phyloP scores from a whole-genome alignment of 64 coral and sea anemone species.

The Cladopsammia gracilis region DNA sequence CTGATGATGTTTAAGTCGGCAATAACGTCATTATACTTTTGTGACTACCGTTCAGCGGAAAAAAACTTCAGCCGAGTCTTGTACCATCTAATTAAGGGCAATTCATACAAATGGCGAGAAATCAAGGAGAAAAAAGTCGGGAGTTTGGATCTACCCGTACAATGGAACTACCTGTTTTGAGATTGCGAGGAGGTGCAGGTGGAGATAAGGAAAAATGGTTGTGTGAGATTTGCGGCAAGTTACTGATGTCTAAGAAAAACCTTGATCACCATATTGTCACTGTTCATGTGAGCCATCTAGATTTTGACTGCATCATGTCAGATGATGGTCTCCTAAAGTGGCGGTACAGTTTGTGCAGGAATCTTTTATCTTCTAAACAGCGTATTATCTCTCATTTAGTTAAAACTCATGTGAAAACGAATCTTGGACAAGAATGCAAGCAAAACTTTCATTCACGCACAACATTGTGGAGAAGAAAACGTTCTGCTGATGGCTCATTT shows the following conservation, averaged over 20 bases:
- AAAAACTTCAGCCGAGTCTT: background rate
- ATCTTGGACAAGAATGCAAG: background rate
- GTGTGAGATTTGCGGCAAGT: slow-evolving; percentile 25
- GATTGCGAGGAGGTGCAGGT: slow-evolving; percentile 16
- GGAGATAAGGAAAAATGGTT: slow-evolving; percentile 35
- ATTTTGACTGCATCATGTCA: background rate
- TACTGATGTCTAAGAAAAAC: background rate
- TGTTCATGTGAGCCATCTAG: background rate
- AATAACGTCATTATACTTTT: background rate
- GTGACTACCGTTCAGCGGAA: background rate
- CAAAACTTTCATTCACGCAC: background rate
- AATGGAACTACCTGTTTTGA: background rate
- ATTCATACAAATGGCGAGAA: background rate
- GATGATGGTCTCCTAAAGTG: background rate
- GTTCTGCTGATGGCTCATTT: slow-evolving; percentile 7
- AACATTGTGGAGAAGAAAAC: slow-evolving; percentile 43
- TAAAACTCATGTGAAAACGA: slow-evolving; percentile 38
- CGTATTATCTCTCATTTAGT: slow-evolving; percentile 30
- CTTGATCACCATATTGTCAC: slow-evolving; percentile 16
- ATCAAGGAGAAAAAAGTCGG: background rate
- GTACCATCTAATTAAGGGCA: background rate
- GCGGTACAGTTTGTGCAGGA: slow-evolving; percentile 22
- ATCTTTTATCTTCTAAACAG: slow-evolving; percentile 29
- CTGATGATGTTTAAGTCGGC: background rate
- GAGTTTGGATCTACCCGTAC: too few relatives aligned